Percentiles rank a stretch among this genome's conserved stretches.
phyloP scores from a whole-genome alignment of 2,888 invertebrate genomes.

The Eurytoma californica region DNA sequence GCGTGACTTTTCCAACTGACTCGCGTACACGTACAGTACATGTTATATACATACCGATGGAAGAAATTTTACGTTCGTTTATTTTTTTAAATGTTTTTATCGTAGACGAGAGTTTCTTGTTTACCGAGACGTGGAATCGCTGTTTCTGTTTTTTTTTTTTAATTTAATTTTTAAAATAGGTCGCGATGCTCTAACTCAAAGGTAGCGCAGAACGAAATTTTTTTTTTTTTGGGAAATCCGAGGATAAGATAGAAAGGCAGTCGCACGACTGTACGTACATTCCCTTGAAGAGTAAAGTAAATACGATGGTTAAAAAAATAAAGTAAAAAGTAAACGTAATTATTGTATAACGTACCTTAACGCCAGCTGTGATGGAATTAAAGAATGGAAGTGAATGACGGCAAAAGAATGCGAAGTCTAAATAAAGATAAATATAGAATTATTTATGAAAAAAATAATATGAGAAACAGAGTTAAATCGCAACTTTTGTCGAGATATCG shows the following conservation, averaged over 20 bases:
- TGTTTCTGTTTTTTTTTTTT: neutral
- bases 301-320: neutral
- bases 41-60: too few relatives aligned
- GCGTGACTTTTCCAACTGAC: too few relatives aligned
- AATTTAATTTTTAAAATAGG: neutral
- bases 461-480: conserved; percentile 1
- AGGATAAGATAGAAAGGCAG: conserved; percentile 14
- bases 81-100: conserved; percentile 6
- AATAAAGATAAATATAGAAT: conserved; percentile 31
- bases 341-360: conserved; percentile 57
- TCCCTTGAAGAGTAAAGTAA: conserved; percentile 36
- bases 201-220: neutral
- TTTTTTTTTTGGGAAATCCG: conserved; percentile 10
- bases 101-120: neutral
- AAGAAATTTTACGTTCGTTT: neutral
- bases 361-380: conserved; percentile 68
- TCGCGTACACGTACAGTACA: too few relatives aligned
- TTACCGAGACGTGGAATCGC: too few relatives aligned
- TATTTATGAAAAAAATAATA: conserved; percentile 23
- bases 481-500: conserved; percentile 33
- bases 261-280: conserved; percentile 42
- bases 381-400: conserved; percentile 58
- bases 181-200: neutral
- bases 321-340: conserved; percentile 26
- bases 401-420: conserved; percentile 51